Evolutionary conservation across 2,797 vertebrate genomes (phyloP).

Genomic region (Hippocampus kuda): DNA sequence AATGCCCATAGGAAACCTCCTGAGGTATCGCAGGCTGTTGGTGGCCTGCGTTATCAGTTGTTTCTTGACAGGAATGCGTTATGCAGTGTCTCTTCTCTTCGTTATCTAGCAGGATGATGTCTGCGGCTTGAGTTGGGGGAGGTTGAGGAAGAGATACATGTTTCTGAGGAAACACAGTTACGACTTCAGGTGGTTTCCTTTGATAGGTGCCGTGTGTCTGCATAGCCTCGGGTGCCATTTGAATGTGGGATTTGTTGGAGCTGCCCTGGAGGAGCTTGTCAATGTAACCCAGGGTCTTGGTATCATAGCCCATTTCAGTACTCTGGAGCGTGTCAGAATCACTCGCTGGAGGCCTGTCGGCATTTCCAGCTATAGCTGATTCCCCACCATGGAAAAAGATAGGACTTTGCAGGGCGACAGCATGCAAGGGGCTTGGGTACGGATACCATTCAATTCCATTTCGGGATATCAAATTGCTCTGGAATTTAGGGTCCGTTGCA

Average conservation of each 20-base stretch:
- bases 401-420: slow-evolving; percentile 89
- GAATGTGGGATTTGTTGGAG: slow-evolving; percentile 52
- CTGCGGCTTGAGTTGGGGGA: slow-evolving; percentile 23
- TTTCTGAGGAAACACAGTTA: slow-evolving; percentile 24
- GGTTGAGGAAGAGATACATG: slow-evolving; percentile 15
- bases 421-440: slow-evolving; percentile 91
- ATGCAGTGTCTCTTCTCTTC: slow-evolving; percentile 36
- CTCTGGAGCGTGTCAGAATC: slow-evolving; percentile 26
- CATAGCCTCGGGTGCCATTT: slow-evolving; percentile 35
- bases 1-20: slow-evolving; percentile 36
- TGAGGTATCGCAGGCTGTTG: slow-evolving; percentile 24
- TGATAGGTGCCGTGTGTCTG: slow-evolving; percentile 27
- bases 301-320: slow-evolving; percentile 41
- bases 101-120: slow-evolving; percentile 20
- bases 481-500: slow-evolving; percentile 73
- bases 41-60: slow-evolving; percentile 21
- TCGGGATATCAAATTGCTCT: slow-evolving; percentile 75
- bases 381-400: slow-evolving; percentile 71
- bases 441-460: slow-evolving; percentile 79
- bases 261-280: slow-evolving; percentile 72
- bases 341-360: slow-evolving; percentile 18
- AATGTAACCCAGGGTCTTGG: slow-evolving; percentile 71
- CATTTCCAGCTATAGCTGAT: slow-evolving; percentile 29
- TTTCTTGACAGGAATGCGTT: slow-evolving; percentile 38
- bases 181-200: slow-evolving; percentile 36